These are phyloP conservation scores for Eudyptes chrysolophus DNA, from an alignment of 2,113 vertebrate genomes.

Conservation along the genomic window DNA sequence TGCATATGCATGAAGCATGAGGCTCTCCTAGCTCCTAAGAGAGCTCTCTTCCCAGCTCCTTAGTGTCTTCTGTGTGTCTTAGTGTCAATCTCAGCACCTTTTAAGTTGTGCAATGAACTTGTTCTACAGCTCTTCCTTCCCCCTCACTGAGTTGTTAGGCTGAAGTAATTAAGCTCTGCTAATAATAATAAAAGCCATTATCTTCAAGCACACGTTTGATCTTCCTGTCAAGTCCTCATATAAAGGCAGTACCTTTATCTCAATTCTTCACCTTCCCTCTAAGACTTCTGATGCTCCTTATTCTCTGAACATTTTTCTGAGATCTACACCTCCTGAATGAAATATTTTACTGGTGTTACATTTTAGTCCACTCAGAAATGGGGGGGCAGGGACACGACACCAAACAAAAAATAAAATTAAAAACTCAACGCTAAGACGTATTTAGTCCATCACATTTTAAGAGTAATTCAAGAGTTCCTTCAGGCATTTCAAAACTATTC, in stretches of 20 bases:
- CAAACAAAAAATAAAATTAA: background rate
- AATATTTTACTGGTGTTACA: background rate
- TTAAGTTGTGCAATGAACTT: background rate
- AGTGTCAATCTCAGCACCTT: background rate
- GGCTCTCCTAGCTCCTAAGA: background rate
- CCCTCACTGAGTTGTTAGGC: background rate
- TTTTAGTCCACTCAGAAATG: background rate
- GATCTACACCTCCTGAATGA: background rate
- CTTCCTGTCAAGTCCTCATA: background rate
- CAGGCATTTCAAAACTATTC: background rate
- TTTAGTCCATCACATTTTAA: background rate
- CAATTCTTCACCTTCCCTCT: background rate
- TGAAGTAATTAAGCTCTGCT: background rate
- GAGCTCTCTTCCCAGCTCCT: background rate
- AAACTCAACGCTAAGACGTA: background rate
- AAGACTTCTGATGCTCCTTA: background rate
- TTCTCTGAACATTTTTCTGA: background rate
- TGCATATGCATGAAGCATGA: background rate
- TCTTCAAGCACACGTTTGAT: background rate
- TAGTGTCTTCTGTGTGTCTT: background rate
- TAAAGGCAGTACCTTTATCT: background rate
- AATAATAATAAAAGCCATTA: conserved; percentile 1
- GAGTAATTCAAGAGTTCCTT: background rate
- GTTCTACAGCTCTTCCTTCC: background rate
- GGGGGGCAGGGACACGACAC: fast-evolving